Base-by-base conservation (phyloP, 2,888 invertebrate species). In the Scaptomyza polygonia region DNA sequence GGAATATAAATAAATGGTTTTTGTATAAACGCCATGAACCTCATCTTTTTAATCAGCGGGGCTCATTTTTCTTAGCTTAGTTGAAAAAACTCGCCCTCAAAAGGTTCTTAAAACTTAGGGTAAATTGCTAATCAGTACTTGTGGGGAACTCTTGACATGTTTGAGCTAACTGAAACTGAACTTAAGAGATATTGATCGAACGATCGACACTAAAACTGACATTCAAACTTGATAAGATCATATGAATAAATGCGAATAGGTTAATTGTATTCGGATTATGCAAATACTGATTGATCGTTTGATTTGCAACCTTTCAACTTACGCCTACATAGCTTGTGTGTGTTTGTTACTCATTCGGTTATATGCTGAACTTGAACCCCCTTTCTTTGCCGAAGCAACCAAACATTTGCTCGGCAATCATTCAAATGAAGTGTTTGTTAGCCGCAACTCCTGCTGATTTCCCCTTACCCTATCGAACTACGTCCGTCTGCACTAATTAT, bases 401-500 rank as follows among this genome's bases (percentile, higher is more conserved):
- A n/a, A n/a, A n/a, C 25, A 25, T 25, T 25, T 25, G 25, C 25
- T 25, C 25, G 47, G 49, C 34, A 32, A 85, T 86, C 85, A 73
- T 70, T 86, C 75, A 80, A 75, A 72, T 75, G 66, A 64, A 70
- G 85, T 72, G 76, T 39, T 9, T 72, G 76, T 39, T 9, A 16
- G 29, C 36, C 16, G 29, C 36, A 40, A 21, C 36, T 61, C 49
- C 54, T 58, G 55, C 65, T 53, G 75, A 44, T 68, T 73, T 63
- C 64, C 64, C 44, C 14, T 42, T 42, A 59, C 49, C 51, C 3
- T 11, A 72, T 47, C n/a, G n/a, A n/a, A n/a, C n/a, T n/a, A n/a
- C n/a, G n/a, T n/a, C n/a, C n/a, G n/a, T n/a, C 40, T 36, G 48
- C 63, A 62, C 82, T 87, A 82, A 82, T 82, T 82, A 85, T 43